Base-by-base conservation (phyloP, 2,113 vertebrate genomes). In the Cisticola juncidis region DNA sequence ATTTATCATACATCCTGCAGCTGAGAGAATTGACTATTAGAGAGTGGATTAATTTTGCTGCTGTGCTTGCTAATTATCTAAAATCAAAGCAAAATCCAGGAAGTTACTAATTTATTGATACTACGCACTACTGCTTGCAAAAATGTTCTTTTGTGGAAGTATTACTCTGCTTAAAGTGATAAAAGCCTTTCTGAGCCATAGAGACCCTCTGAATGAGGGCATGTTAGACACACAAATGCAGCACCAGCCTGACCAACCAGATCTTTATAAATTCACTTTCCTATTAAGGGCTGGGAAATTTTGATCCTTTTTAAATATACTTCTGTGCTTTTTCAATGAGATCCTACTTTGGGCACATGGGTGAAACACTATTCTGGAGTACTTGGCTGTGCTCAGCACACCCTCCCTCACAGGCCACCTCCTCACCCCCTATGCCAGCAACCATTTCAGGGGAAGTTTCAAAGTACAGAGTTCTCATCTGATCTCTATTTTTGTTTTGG, bases 271-370 rank as follows among this genome's bases (percentile, higher is more conserved):
- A 81, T 69, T 61, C n/a, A 61, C 13, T 77, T 73, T 54, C 24
- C 21, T 17, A 33, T 73, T 73, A 61, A 62, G 57, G 35, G 9
- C 5, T 35, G n/a, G 19, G 23, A 60, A 19, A 53, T 72, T 91
- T 74, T 88, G 12, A 51, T 68, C n/a, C 44, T 60, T 62, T 57
- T 7, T 22, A 14, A 9, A 20, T 28, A n/a, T 16, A 45, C 4
- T 66, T 80, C 51, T 65, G 20, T 28, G 57, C 45, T 10, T 88
- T 66, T 88, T 57, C 15, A 35, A 18, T 47, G 35, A 17, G 84
- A 62, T 15, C 2, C 4, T 68, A 3, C 21, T n/a, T 57, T 5
- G 33, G 53, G 38, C 19, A 51, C 1, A 0, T 3, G 40, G 15
- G 11, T 72, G 70, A 74, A 66, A 54, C 4, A 7, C 38, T 11